Base-by-base conservation (phyloP, 2,888 invertebrate genomes). In the Trachelus iudaicus region DNA sequence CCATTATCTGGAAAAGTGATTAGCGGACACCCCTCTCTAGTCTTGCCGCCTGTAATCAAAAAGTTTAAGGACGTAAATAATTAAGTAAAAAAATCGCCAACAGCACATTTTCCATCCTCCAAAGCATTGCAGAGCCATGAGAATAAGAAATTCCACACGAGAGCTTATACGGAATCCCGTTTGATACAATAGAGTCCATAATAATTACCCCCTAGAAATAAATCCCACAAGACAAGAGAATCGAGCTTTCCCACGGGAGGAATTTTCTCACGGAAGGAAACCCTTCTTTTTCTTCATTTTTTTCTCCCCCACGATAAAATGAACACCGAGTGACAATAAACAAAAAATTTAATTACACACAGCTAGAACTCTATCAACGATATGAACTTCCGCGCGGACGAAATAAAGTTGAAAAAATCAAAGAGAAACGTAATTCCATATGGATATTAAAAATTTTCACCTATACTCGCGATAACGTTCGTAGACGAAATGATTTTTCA, bases 1-100 rank as follows among this genome's bases (percentile, higher is more conserved):
- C 96, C 96, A 92, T 96, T 94, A 93, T 99, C 99, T 69, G 98
- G 98, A 93, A 99, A 98, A 84, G 98, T 98, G 90, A 99, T 95
- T 86, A 99, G 94, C 31, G 98, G 98, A 87, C 97, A 96, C 87
- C 98, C 98, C 92, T 98, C 97, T 87, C 94, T 94, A n/a, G 98
- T 97, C 92, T 97, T 96, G 40, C 98, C 98, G 84, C 99, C 95
- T 95, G 87, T 23, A 88, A 89, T 12, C 13, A 34, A 12, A 35
- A 23, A 4, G 37, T 37, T 56, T 1, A 23, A 56, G 6, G 40
- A 56, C 40, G 40, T 56, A 2, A 56, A 56, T 56, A 9, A 56
- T 56, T 23, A 56, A 2, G 23, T 56, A 56, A 6, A 15, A 56
- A 56, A 56, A 56, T 56, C 9, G 1, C 40, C 9, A 56, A 56